Percentiles rank a stretch among this genome's conserved stretches.
These are phyloP conservation scores for Catocala fraxini DNA, from an alignment of 2,888 invertebrate species.

Conservation along the genomic window DNA sequence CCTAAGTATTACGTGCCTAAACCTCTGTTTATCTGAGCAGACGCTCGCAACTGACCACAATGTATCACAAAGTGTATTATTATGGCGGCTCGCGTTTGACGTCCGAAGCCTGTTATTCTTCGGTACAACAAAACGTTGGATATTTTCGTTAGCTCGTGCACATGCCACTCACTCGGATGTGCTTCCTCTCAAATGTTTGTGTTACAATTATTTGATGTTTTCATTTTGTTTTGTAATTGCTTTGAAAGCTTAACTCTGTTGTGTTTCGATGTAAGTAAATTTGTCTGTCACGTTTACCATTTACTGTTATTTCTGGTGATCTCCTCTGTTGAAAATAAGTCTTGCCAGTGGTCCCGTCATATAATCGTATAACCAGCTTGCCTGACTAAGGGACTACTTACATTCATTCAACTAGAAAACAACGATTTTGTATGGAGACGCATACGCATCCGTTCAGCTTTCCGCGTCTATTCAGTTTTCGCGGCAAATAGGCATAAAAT, in stretches of 20 bases:
- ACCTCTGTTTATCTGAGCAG: background rate
- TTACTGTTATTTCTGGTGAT: no score
- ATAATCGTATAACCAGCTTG: no score
- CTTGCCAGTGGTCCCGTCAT: no score
- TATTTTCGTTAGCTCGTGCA: conserved; percentile 19
- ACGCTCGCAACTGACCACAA: conserved; percentile 8
- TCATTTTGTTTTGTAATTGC: conserved; percentile 30
- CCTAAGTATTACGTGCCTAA: no score
- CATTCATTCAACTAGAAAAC: no score
- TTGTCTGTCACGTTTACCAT: no score
- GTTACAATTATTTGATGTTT: conserved; percentile 46
- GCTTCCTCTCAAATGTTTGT: conserved; percentile 44
- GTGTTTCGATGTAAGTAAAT: background rate
- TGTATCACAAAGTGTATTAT: conserved; percentile 10
- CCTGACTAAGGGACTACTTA: no score
- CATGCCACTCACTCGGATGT: conserved; percentile 31
- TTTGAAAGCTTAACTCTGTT: conserved; percentile 9
- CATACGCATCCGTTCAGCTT: no score
- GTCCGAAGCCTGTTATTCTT: conserved; percentile 17
- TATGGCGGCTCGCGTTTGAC: conserved; percentile 8
- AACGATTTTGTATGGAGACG: no score
- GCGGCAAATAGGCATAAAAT: no score
- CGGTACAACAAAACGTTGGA: conserved; percentile 7
- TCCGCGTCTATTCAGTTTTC: no score
- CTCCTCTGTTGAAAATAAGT: no score